Percentiles rank a stretch among this genome's conserved stretches.
Evolutionary conservation across 2,888 invertebrate genomes (phyloP).

Genomic region (Isotomurus palustris): DNA sequence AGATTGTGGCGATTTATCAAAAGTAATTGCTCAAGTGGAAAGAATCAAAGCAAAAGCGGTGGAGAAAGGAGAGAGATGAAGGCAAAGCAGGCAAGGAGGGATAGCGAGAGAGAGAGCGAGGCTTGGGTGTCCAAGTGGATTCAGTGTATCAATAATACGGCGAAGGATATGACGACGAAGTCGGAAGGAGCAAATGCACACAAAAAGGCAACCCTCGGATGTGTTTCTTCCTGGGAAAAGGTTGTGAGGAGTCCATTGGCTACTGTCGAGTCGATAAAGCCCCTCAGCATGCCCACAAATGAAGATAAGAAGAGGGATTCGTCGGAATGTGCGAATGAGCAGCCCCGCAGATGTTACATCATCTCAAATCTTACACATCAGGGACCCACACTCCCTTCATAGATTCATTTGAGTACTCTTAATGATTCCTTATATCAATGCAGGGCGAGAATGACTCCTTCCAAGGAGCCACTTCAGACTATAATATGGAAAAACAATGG

Average conservation of each 20-base stretch:
- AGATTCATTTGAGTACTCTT: conserved; percentile 48
- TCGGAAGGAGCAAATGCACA: not conserved
- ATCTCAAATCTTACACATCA: conserved; percentile 24
- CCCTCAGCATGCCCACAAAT: conserved; percentile 42
- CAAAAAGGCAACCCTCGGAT: not conserved
- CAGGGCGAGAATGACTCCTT: conserved; percentile 16
- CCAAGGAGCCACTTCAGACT: conserved; percentile 44
- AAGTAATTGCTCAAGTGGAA: conserved; percentile 15
- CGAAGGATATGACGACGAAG: not conserved
- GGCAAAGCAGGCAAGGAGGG: not conserved
- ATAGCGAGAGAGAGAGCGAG: not conserved
- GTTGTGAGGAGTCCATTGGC: conserved; percentile 44
- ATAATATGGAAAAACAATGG: conserved; percentile 47
- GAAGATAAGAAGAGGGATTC: conserved; percentile 38
- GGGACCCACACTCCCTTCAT: conserved; percentile 29
- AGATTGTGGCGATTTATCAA: conserved; percentile 46
- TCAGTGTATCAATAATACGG: no score
- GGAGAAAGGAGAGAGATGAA: not conserved
- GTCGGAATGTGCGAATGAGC: conserved; percentile 46
- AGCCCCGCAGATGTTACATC: conserved; percentile 47
- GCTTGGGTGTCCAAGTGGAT: no score
- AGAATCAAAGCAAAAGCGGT: conserved; percentile 4
- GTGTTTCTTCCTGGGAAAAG: conserved; percentile 39
- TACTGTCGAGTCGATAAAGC: conserved; percentile 43
- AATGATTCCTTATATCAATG: conserved; percentile 46